Conservation (phyloP, 2,113 vertebrate genomes). For the Apodemus speciosus region DNA sequence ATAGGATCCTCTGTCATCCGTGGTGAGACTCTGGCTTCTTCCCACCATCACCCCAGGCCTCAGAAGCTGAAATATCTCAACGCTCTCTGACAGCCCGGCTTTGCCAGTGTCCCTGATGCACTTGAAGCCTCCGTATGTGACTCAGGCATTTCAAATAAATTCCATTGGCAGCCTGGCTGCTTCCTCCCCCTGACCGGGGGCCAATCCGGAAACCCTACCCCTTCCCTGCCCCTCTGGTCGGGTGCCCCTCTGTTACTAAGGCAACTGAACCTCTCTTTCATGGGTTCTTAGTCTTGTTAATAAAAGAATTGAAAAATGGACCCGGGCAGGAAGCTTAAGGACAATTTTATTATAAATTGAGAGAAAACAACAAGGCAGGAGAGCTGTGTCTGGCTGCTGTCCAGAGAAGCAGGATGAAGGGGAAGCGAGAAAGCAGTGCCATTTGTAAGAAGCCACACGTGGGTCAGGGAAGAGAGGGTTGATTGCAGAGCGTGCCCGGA, state of each 20-base stretch:
- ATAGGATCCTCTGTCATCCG: not conserved
- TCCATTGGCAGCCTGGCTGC: not conserved
- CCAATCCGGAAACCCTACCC: not conserved
- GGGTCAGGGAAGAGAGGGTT: not conserved
- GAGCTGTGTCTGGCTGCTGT: not conserved
- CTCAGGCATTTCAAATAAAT: not conserved
- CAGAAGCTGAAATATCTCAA: not conserved
- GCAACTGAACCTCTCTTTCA: not conserved
- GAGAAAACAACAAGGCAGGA: not conserved
- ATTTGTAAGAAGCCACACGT: not conserved
- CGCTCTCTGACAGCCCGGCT: not conserved
- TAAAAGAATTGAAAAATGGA: not conserved
- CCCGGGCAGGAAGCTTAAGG: too few relatives aligned
- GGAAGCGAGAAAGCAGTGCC: not conserved
- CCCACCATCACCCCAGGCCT: not conserved
- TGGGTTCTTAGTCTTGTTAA: not conserved
- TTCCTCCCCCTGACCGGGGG: not conserved
- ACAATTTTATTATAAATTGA: conserved; percentile 1
- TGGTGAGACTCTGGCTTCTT: not conserved
- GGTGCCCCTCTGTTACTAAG: not conserved
- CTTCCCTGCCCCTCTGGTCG: not conserved
- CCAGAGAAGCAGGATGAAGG: not conserved
- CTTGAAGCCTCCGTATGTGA: not conserved
- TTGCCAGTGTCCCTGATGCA: not conserved
- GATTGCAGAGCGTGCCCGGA: not conserved